Evolutionary conservation across 2,797 vertebrate genomes (phyloP).

Genomic region (Craterocephalus amniculus): DNA sequence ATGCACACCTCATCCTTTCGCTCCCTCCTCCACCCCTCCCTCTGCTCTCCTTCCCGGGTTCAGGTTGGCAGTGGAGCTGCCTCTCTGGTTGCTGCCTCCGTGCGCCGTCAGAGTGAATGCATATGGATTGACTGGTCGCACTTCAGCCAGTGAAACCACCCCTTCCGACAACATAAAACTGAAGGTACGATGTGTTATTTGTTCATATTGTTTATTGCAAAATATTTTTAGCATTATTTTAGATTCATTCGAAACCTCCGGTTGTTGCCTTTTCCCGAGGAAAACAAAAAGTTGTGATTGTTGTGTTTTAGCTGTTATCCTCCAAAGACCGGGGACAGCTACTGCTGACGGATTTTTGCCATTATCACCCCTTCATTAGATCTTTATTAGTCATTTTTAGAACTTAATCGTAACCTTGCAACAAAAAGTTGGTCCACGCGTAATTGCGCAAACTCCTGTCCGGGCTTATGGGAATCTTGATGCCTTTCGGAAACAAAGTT

Average conservation of each 20-base stretch:
- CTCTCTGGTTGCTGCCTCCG: conserved; percentile 77
- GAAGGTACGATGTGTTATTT: conserved; percentile 72
- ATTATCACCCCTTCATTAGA: background rate
- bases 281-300: conserved; percentile 40
- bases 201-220: conserved; percentile 9
- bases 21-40: conserved; percentile 64
- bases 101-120: conserved; percentile 74
- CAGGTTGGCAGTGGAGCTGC: conserved; percentile 78
- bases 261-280: background rate
- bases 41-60: conserved; percentile 75
- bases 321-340: background rate
- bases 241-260: background rate
- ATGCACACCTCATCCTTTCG: conserved; percentile 71
- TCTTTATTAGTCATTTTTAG: background rate
- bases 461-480: background rate
- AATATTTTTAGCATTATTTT: background rate
- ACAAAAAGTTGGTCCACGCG: conserved; percentile 47
- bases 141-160: conserved; percentile 51
- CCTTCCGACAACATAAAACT: conserved; percentile 39
- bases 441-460: conserved; percentile 22
- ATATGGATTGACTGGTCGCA: conserved; percentile 73
- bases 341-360: background rate
- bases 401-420: background rate
- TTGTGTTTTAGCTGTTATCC: background rate
- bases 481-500: conserved; percentile 25